Conservation (phyloP, 2,113 vertebrate genomes). For the Macrotus californicus region DNA sequence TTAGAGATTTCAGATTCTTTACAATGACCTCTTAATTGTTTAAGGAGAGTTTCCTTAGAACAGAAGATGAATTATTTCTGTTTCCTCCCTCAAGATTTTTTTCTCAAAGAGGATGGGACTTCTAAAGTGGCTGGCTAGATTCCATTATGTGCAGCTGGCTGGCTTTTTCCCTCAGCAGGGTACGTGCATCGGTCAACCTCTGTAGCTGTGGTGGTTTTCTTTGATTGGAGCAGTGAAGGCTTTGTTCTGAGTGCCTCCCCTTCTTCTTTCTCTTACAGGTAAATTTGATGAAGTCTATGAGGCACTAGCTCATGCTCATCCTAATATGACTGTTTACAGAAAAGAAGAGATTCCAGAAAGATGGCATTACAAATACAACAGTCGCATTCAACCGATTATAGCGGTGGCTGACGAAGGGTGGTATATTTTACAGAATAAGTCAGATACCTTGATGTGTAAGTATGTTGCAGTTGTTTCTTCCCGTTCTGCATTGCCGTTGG, state of each 20-base stretch:
- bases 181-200: neutral
- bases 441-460: slow-evolving; percentile 82
- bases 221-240: neutral
- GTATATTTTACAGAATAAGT: slow-evolving; percentile 87
- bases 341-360: slow-evolving; percentile 87
- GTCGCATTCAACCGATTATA: slow-evolving; percentile 88
- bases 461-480: slow-evolving; percentile 59
- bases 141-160: neutral
- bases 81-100: neutral
- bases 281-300: slow-evolving; percentile 87
- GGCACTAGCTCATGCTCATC: slow-evolving; percentile 83
- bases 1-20: neutral
- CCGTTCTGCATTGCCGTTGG: neutral
- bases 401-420: slow-evolving; percentile 89
- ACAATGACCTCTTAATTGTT: neutral
- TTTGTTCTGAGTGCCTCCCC: neutral
- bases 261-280: slow-evolving; percentile 74
- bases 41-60: neutral
- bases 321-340: slow-evolving; percentile 89
- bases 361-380: slow-evolving; percentile 88
- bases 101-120: neutral
- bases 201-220: neutral
- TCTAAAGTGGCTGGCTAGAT: neutral
- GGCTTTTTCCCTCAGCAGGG: neutral
- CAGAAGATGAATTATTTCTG: neutral